Evolutionary conservation across 1,140 invertebrate species (phyloP).

Genomic region (Bombus picipes): DNA sequence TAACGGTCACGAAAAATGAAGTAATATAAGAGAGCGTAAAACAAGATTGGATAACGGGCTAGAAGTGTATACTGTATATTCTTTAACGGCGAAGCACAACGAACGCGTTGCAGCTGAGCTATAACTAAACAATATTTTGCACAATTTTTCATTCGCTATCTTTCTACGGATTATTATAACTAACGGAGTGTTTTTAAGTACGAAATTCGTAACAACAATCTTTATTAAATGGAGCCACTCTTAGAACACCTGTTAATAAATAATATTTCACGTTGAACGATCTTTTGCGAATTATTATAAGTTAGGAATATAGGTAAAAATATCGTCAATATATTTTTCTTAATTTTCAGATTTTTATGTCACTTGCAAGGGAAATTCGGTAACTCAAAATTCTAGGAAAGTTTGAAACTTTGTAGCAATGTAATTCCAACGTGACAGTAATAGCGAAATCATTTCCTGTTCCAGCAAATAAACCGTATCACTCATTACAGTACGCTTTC

Average conservation of each 20-base stretch:
- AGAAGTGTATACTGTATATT: not conserved
- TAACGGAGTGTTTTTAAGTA: not conserved
- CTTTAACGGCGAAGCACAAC: not conserved
- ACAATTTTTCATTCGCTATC: not conserved
- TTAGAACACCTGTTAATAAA: not conserved
- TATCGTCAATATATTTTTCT: not conserved
- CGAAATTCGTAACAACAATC: not conserved
- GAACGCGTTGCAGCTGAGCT: not conserved
- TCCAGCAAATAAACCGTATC: too few relatives aligned
- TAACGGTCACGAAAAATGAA: not conserved
- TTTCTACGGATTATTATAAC: not conserved
- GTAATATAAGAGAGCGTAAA: not conserved
- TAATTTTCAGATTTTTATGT: too few relatives aligned
- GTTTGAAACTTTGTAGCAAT: too few relatives aligned
- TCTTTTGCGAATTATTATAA: not conserved
- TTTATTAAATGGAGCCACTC: not conserved
- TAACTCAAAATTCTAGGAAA: too few relatives aligned
- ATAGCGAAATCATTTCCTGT: too few relatives aligned
- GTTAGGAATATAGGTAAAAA: not conserved
- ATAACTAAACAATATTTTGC: slow-evolving; percentile 7
- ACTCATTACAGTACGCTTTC: too few relatives aligned
- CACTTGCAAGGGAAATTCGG: too few relatives aligned
- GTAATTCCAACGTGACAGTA: too few relatives aligned
- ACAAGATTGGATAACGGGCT: slow-evolving; percentile 11
- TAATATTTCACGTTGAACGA: not conserved